These are phyloP conservation scores for Dasyurus viverrinus DNA, from an alignment of 2,113 vertebrate species.

Conservation along the genomic window DNA sequence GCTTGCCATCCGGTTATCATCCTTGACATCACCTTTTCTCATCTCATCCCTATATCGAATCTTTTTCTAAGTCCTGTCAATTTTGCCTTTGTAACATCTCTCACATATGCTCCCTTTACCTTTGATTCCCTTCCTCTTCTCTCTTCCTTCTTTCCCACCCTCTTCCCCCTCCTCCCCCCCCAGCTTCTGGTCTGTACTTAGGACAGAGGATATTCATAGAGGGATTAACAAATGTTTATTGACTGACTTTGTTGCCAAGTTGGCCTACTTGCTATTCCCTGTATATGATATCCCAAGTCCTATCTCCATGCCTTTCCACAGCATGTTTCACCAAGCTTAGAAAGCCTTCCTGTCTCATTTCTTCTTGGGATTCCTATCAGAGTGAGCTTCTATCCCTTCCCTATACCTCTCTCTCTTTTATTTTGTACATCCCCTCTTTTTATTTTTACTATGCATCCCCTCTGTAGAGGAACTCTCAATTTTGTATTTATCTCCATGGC, in stretches of 20 bases:
- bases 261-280: background rate
- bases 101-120: background rate
- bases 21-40: background rate
- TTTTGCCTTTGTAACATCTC: background rate
- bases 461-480: background rate
- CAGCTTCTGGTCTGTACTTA: background rate
- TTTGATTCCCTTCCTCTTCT: background rate
- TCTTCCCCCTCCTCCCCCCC: no score
- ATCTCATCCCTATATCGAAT: background rate
- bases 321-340: background rate
- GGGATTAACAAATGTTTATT: background rate
- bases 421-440: background rate
- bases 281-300: background rate
- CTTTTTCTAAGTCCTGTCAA: no score
- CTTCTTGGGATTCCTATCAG: background rate
- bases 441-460: background rate
- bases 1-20: background rate
- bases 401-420: background rate
- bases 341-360: background rate
- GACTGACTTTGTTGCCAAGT: background rate
- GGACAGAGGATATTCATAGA: background rate
- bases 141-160: rapidly evolving
- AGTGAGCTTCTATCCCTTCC: background rate
- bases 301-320: background rate
- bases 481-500: background rate